Evolutionary conservation across 2,888 invertebrate genomes (phyloP), one percentile per base, ranked within the genome.

Genomic region (Gibbula magus): DNA sequence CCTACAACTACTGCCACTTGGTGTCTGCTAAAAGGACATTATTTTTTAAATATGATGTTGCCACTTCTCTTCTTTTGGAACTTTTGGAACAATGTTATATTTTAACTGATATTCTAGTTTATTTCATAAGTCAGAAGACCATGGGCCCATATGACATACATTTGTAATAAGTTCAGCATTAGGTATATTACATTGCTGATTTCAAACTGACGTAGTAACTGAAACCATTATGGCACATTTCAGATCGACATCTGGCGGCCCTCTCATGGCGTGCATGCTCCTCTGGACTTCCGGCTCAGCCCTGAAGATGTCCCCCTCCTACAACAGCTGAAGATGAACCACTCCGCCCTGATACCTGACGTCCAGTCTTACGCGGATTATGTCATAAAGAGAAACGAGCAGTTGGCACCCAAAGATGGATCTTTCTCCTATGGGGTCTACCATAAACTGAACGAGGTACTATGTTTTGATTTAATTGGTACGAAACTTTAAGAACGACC

Each of bases 381-480:
- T 20, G 83, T 86, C 52, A 29, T 66, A n/a, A 75, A 54, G 54
- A 53, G 39, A 7, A 79, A 53, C 22, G 70, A 53, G 4, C 10
- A 20, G 5, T 35, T 52, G 16, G 75, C 70, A 35, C 25, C 32
- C 7, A 16, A 3, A 3, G 61, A 25, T n/a, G 82, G 76, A 0
- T 82, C 66, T 2, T 86, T 86, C 73, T 80, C 84, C 51, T 87
- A 86, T 54, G 79, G 81, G 2, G 77, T 79, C 61, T 87, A 87
- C 35, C 87, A 87, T 54, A 74, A 54, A 16, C 74, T 86, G 4
- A 79, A 82, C 25, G 86, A 86, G 79, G 86, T 87, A n/a, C n/a
- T n/a, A 75, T 39, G 79, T 66, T 13, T 20, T 52, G 29, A 76
- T 53, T 1, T 53, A 18, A 16, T 20, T 53, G 5, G 16, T 7